Conservation (phyloP, 2,888 invertebrate genomes). For the Diplazon laetatorius region DNA sequence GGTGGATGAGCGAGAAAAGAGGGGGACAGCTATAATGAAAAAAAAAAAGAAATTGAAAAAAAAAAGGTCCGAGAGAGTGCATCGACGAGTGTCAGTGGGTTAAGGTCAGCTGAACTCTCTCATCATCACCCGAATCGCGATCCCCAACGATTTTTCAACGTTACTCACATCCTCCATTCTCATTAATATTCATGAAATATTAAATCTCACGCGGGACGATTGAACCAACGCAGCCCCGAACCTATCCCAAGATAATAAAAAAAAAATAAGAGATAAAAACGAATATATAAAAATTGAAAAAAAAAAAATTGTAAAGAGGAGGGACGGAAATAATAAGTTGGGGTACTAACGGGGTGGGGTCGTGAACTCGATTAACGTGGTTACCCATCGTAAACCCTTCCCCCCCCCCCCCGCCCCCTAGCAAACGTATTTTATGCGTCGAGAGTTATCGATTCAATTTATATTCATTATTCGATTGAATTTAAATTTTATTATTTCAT, state of each 20-base stretch:
- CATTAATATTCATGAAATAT: slow-evolving; percentile 41
- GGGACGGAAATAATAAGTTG: too few relatives aligned
- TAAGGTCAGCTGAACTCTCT: slow-evolving; percentile 70
- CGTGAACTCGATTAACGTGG: not conserved
- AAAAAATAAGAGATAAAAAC: too few relatives aligned
- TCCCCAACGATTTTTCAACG: slow-evolving; percentile 30
- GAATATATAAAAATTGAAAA: too few relatives aligned
- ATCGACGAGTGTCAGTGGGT: slow-evolving; percentile 70
- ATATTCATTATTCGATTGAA: not conserved
- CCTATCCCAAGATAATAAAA: slow-evolving; percentile 33
- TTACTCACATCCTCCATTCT: slow-evolving; percentile 28
- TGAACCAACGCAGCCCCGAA: not conserved
- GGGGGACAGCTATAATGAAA: not conserved
- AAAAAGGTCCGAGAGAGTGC: slow-evolving; percentile 58
- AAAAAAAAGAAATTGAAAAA: slow-evolving; percentile 21
- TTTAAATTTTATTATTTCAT: not conserved
- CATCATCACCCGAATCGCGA: slow-evolving; percentile 56
- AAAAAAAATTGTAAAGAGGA: too few relatives aligned
- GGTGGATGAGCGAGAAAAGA: not conserved
- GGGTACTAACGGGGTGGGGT: not conserved
- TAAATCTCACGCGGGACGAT: slow-evolving; percentile 1
- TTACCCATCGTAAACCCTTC: not conserved
- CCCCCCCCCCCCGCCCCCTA: too few relatives aligned
- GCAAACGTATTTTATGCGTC: not conserved
- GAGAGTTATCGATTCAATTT: not conserved